Base-by-base conservation (phyloP, 2,888 invertebrate species). In the Hirudinaria manillensis region DNA sequence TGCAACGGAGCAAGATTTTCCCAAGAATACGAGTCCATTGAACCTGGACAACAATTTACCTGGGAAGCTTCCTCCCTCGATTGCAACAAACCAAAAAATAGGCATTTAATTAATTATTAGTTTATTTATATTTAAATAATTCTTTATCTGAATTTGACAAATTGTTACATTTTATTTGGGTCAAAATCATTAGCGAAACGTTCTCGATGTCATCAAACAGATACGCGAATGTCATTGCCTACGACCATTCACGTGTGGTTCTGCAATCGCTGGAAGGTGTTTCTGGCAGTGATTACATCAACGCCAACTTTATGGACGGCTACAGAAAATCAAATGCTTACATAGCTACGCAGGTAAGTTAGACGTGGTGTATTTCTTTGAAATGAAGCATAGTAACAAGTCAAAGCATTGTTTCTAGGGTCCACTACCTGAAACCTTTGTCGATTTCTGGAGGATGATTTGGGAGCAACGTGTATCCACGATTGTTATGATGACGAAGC, bases 61-160 rank as follows among this genome's bases (percentile, higher is more conserved):
- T 99, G 99, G 99, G 98, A 99, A 85, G 93, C 97, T 85, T 97
- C 97, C 0, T 96, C 94, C 85, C 90, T 94, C 89, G 98, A 99
- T 85, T 91, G 93, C 55, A 99, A 99, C 87, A 97, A 98, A 83
- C 93, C 95, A 24, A 99, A 99, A 87, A 99, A 99, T 87, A 91
- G 99, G 73, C 61, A 21, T 0, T 45, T 51, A 13, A 16, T 45
- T 19, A 34, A 13, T 3, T 24, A 16, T 61, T 7, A 29, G 61
- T 19, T 19, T 19, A 21, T 53, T 19, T 19, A 19, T 53, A 53
- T 21, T 53, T 53, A 61, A 61, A 61, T 61, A 61, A 61, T 3
- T 7, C 27, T 61, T 7, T 61, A 29, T 61, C 19, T 61, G 1
- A 27, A 61, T 10, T 29, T n/a, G 61, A 61, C 24, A 61, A 24